Base-by-base conservation (phyloP, 30 jellyfish, hydroid and myxozoan genomes). In the Turritopsis rubra region DNA sequence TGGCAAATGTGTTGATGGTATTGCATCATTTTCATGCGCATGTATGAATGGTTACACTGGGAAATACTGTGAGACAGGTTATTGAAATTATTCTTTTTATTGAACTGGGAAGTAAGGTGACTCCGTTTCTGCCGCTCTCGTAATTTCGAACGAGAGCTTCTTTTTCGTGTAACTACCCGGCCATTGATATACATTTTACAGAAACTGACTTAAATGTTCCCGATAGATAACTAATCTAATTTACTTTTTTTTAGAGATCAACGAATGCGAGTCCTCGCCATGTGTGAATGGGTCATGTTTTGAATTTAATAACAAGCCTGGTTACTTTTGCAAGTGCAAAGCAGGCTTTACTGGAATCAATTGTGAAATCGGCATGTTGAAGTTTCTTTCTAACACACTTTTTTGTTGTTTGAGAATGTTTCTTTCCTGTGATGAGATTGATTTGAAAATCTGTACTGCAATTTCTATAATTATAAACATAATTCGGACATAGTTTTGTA, bases 1-100 rank as follows among this genome's bases (percentile, higher is more conserved):
- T 83, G 99, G 99, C 52, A 81, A 41, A 30, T 93, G 99, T 75
- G 80, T 93, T 30, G 96, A 93, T 74, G 95, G 96, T 23, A 72
- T 93, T 9, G 83, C 73, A 65, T 41, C 84, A 24, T 88, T 68
- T 66, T 73, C 73, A 27, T 93, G 99, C 85, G 82, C 84, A 31
- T 93, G 99, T 54, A 17, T 73, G 29, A 53, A 71, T 28, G 99
- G 99, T 18, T 93, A 88, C 88, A 76, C 86, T 24, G 99, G 99
- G n/a, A 30, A 20, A 29, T 41, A 72, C 29, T 93, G 99, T 79
- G 72, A 75, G 20, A 82, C 22, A 52, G 99, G 99, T 41, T 41
- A 41, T 41, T 41, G 9, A 3, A 41, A 41, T 41, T 13, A 41
- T 41, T 41, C 13, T 41, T 41, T 3, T 41, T 41, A 41, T 41